phyloP scores from a whole-genome alignment of 2,888 invertebrate species.

The Eudemis profundana region DNA sequence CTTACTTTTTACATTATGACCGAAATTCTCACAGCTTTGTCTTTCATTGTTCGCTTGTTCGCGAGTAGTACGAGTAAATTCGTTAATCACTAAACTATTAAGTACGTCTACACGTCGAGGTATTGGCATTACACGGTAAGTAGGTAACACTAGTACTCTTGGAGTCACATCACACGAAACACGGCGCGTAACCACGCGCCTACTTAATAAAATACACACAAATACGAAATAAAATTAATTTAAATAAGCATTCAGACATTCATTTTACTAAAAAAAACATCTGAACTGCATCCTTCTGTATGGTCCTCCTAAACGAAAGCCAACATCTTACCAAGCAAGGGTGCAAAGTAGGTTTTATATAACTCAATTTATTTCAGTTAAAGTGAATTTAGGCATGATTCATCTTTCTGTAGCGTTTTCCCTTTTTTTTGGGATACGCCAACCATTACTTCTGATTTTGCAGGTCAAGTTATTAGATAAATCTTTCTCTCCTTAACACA shows the following conservation, averaged over 20 bases:
- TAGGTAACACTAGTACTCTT: constrained; percentile 26
- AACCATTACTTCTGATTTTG: too few species aligned
- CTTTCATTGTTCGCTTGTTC: constrained; percentile 83
- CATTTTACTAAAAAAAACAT: neutral
- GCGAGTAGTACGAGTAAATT: constrained; percentile 82
- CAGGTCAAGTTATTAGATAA: too few species aligned
- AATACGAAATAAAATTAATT: neutral
- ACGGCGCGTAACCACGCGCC: constrained; percentile 27
- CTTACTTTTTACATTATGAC: constrained; percentile 82
- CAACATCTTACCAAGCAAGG: too few species aligned
- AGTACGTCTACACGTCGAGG: constrained; percentile 69
- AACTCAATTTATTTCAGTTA: too few species aligned
- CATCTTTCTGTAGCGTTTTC: too few species aligned
- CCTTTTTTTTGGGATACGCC: too few species aligned
- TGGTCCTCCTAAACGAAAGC: too few species aligned
- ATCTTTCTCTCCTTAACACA: too few species aligned
- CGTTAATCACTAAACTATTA: constrained; percentile 79
- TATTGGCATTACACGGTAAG: constrained; percentile 60
- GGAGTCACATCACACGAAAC: constrained; percentile 25
- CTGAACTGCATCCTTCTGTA: too few species aligned
- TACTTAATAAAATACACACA: constrained; percentile 4
- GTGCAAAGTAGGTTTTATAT: too few species aligned
- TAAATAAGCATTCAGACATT: neutral
- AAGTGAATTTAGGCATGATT: too few species aligned
- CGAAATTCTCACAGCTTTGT: constrained; percentile 85